Evolutionary conservation across 2,797 vertebrate genomes (phyloP).

Genomic region (Phrynocephalus guinanensis): DNA sequence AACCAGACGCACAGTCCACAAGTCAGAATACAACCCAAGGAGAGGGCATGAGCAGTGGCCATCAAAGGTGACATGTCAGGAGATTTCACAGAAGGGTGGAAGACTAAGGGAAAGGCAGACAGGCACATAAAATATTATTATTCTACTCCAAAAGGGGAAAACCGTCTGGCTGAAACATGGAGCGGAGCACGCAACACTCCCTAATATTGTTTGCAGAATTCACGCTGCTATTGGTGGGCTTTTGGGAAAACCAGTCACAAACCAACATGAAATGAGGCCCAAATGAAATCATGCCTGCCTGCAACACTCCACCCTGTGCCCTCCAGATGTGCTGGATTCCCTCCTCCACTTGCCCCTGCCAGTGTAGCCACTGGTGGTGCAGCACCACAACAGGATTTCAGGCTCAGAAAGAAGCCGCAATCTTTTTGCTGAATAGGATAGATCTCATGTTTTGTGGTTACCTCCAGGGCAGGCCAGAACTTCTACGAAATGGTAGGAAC

Average conservation of each 20-base stretch:
- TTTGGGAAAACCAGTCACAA: not conserved
- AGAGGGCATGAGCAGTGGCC: not conserved
- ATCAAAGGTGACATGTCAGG: not conserved
- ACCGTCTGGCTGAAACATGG: too few species aligned
- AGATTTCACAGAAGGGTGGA: not conserved
- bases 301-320: not conserved
- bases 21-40: too few species aligned
- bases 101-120: not conserved
- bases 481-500: slow-evolving; percentile 93
- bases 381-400: not conserved
- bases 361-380: not conserved
- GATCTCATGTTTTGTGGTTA: slow-evolving; percentile 64
- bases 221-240: not conserved
- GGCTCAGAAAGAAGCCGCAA: not conserved
- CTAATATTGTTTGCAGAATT: too few species aligned
- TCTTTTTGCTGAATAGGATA: not conserved
- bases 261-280: not conserved
- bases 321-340: not conserved
- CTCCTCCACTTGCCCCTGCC: not conserved
- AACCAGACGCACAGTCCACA: too few species aligned
- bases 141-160: too few species aligned
- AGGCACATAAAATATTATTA: too few species aligned
- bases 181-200: too few species aligned
- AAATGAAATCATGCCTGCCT: not conserved
- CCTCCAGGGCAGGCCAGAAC: slow-evolving; percentile 95